Evolutionary conservation across 2,113 vertebrate species (phyloP).

Genomic region (Antigone vipio): DNA sequence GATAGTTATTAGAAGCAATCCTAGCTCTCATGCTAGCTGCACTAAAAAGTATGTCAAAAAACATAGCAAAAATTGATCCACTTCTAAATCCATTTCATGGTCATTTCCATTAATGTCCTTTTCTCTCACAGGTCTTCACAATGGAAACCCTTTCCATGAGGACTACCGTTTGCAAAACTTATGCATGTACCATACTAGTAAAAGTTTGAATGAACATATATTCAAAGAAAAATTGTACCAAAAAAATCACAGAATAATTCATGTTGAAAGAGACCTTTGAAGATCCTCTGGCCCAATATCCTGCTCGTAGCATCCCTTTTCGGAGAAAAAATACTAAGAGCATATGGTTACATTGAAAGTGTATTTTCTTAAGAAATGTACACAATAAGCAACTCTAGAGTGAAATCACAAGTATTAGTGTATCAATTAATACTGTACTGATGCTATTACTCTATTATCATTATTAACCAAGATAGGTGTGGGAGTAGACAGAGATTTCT

Average conservation of each 20-base stretch:
- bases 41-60: not conserved
- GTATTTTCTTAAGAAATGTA: not conserved
- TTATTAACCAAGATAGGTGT: not conserved
- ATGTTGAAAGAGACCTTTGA: not conserved
- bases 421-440: not conserved
- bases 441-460: not conserved
- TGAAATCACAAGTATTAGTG: not conserved
- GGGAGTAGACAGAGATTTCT: not conserved
- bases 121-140: not conserved
- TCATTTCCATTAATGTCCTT: not conserved
- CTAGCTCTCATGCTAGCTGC: not conserved
- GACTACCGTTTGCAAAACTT: not conserved
- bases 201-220: not conserved
- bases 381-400: not conserved
- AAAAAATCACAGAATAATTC: not conserved
- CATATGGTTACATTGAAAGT: not conserved
- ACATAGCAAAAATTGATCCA: not conserved
- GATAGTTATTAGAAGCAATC: not conserved
- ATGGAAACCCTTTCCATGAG: not conserved
- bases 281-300: not conserved
- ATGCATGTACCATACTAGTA: not conserved
- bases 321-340: not conserved
- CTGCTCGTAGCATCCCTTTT: not conserved
- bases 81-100: not conserved
- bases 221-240: not conserved